Evolutionary conservation across 2,888 invertebrate genomes (phyloP), one percentile per base, ranked within the genome.

Genomic region (Gymnoscelis rufifasciata): DNA sequence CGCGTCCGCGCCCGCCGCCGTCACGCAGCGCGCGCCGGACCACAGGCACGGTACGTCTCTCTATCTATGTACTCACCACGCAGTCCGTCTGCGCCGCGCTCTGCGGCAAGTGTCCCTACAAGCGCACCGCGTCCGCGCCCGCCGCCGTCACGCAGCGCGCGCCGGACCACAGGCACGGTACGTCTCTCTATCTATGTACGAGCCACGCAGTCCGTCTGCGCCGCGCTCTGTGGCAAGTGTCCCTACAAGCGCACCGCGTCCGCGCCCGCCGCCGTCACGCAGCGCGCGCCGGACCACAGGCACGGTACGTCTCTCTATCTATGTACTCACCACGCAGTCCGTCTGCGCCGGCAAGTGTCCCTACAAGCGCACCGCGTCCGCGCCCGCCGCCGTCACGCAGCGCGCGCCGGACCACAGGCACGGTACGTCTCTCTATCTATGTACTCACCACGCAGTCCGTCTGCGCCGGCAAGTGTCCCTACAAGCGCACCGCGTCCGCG

Each of bases 221-320:
- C 95, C 19, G 93, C 79, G 95, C 97, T 97, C 41, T 95, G 94
- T 19, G 93, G 94, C 37, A 98, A 97, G 86, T 97, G 97, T 93
- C 97, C 97, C 0, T 98, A 97, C 83, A 96, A 97, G 79, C 87
- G 97, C 51, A 97, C 97, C 37, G 95, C 97, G 90, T 97, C 97
- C 4, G 97, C 97, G 8, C 97, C 97, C 6, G 95, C 95, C 35
- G 93, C 94, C 41, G 93, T 95, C 19, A 10, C 43, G 86, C 90
- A 93, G 44, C 92, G 93, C 93, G 90, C 92, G 38, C 8, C 26
- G 26, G 26, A 94, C 94, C 66, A 90, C 91, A 59, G 93, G 78
- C 91, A 51, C 15, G 56, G 56, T 56, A 37, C 3, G 26, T 79
- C n/a, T n/a, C n/a, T n/a, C n/a, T n/a, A n/a, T n/a, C n/a, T n/a